A percentile compares a stretch with the other conserved stretches of the same genome.
Conservation (phyloP, 2,797 vertebrate species). For the Triplophysa bombifrons region DNA sequence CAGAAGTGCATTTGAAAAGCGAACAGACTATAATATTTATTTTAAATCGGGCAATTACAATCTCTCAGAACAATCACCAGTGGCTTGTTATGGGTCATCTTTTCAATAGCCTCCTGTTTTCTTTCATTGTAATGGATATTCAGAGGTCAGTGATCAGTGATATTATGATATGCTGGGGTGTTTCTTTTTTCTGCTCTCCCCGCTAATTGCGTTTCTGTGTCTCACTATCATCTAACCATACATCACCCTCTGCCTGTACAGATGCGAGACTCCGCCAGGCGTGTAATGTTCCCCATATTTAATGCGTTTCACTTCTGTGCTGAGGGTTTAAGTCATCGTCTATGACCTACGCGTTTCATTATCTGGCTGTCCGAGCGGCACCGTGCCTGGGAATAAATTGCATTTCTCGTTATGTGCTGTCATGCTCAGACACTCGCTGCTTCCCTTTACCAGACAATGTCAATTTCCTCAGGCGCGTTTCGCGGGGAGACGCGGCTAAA, state of each 20-base stretch:
- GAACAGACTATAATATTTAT: slow-evolving; percentile 24
- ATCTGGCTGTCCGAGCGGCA: slow-evolving; percentile 93
- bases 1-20: not conserved
- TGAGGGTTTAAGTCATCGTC: slow-evolving; percentile 96
- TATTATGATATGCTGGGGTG: slow-evolving; percentile 75
- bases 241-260: slow-evolving; percentile 78
- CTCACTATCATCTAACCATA: slow-evolving; percentile 69
- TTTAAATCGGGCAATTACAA: slow-evolving; percentile 20
- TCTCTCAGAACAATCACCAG: slow-evolving; percentile 49
- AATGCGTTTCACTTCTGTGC: slow-evolving; percentile 92
- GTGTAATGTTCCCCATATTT: slow-evolving; percentile 93
- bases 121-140: slow-evolving; percentile 69
- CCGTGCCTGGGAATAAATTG: slow-evolving; percentile 98
- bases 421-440: slow-evolving; percentile 62
- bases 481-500: slow-evolving; percentile 52
- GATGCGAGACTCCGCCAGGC: slow-evolving; percentile 82
- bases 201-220: slow-evolving; percentile 74
- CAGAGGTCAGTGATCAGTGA: slow-evolving; percentile 75
- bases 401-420: slow-evolving; percentile 93
- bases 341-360: slow-evolving; percentile 99
- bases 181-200: slow-evolving; percentile 63
- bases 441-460: slow-evolving; percentile 72
- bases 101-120: slow-evolving; percentile 34
- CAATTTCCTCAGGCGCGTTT: slow-evolving; percentile 69
- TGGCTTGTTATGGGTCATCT: slow-evolving; percentile 51